These are phyloP conservation scores for Heterodera schachtii DNA, from an alignment of 1,140 invertebrate genomes.

Conservation along the genomic window DNA sequence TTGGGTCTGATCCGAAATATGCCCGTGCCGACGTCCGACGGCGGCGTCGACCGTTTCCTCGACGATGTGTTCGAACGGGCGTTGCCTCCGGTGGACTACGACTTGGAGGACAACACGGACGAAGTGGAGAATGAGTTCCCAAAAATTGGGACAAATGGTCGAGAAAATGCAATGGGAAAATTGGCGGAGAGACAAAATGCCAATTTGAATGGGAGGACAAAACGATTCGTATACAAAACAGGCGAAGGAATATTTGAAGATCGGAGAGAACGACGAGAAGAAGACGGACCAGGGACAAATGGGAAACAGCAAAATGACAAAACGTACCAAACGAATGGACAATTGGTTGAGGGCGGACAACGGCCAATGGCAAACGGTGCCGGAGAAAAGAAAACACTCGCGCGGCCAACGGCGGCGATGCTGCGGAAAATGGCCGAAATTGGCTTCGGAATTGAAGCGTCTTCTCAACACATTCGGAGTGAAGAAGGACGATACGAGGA, in stretches of 20 bases:
- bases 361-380: background rate
- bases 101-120: background rate
- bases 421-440: background rate
- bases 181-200: background rate
- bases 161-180: background rate
- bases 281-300: background rate
- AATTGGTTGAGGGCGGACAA: background rate
- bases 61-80: conserved; percentile 41
- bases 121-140: conserved; percentile 17
- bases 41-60: conserved; percentile 34
- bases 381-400: background rate
- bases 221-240: conserved; percentile 1
- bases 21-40: conserved; percentile 34
- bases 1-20: conserved; percentile 41
- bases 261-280: background rate
- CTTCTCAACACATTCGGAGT: background rate
- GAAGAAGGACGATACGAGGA: conserved; percentile 1
- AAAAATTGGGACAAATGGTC: conserved; percentile 35
- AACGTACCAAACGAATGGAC: conserved; percentile 26
- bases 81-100: conserved; percentile 17
- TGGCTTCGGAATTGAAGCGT: background rate
- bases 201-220: background rate
- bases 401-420: background rate
- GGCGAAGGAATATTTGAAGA: background rate
- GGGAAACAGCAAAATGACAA: background rate